These are phyloP conservation scores for Protaetia brevitarsis DNA, from an alignment of 1,140 invertebrate genomes.

Conservation along the genomic window DNA sequence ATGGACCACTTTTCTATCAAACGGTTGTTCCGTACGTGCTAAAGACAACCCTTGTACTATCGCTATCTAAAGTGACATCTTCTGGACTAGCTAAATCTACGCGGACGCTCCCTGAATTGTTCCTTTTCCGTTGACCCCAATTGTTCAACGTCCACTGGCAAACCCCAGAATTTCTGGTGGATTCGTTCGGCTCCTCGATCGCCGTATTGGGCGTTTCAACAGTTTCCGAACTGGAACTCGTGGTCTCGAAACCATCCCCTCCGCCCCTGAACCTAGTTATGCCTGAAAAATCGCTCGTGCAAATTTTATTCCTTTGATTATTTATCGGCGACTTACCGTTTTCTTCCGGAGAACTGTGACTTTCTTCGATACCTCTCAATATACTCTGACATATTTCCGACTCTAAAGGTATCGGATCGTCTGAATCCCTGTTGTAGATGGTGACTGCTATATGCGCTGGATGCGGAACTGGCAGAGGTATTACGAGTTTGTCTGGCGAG, in stretches of 20 bases:
- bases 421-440: slow-evolving; percentile 76
- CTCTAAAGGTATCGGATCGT: slow-evolving; percentile 77
- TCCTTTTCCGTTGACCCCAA: slow-evolving; percentile 66
- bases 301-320: no score
- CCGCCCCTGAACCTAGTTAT: slow-evolving; percentile 61
- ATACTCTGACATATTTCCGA: slow-evolving; percentile 77
- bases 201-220: no score
- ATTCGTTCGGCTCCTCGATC: no score
- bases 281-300: no score
- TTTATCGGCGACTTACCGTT: no score
- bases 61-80: slow-evolving; percentile 78
- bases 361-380: slow-evolving; percentile 69
- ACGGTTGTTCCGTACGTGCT: slow-evolving; percentile 69
- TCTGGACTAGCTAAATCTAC: slow-evolving; percentile 82
- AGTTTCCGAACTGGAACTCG: slow-evolving; percentile 61
- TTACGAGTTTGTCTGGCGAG: slow-evolving; percentile 68
- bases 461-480: slow-evolving; percentile 82
- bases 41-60: slow-evolving; percentile 66
- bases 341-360: slow-evolving; percentile 48
- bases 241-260: slow-evolving; percentile 52
- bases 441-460: slow-evolving; percentile 83
- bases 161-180: slow-evolving; percentile 52
- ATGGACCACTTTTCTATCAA: slow-evolving; percentile 43
- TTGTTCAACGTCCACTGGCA: slow-evolving; percentile 76
- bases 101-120: slow-evolving; percentile 65